Percentiles rank a stretch among this genome's conserved stretches.
phyloP scores from a whole-genome alignment of 2,888 invertebrate genomes.

The Ametastegia equiseti region DNA sequence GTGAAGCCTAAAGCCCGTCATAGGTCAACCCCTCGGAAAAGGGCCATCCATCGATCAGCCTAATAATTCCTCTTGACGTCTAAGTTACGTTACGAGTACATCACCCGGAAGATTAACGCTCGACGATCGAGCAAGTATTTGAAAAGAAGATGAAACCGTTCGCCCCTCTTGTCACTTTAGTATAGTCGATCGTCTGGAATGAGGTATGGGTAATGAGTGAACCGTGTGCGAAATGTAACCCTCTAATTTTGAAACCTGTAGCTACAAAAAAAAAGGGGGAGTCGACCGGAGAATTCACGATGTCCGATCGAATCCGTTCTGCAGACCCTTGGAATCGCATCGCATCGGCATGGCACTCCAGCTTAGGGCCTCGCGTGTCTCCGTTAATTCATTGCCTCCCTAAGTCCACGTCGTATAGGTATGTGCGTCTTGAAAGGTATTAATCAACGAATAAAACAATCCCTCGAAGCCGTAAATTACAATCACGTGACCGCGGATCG shows the following conservation, averaged over 20 bases:
- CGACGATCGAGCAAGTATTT: background rate
- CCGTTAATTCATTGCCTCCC: conserved; percentile 24
- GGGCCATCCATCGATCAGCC: background rate
- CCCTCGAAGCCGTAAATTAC: background rate
- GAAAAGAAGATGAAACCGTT: background rate
- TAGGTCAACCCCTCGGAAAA: no score
- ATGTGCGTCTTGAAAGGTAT: background rate
- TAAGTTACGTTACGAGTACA: background rate
- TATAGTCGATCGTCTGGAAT: conserved; percentile 21
- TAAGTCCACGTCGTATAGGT: background rate
- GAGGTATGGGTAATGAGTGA: conserved; percentile 30
- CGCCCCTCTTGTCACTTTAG: conserved; percentile 39
- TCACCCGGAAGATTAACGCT: background rate
- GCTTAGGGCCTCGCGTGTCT: conserved; percentile 29
- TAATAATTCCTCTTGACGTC: background rate
- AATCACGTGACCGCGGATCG: background rate
- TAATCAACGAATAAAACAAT: conserved; percentile 13
- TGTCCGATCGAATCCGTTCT: conserved; percentile 19
- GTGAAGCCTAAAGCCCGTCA: no score
- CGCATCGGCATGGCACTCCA: no score
- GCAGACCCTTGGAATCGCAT: background rate
- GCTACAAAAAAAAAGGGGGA: background rate
- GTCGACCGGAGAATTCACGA: background rate
- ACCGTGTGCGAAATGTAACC: conserved; percentile 35
- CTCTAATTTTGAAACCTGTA: conserved; percentile 16